Evolutionary conservation across 2,888 invertebrate species (phyloP), one percentile per base, ranked within the genome.

Genomic region (Listrodromus nycthemerus): DNA sequence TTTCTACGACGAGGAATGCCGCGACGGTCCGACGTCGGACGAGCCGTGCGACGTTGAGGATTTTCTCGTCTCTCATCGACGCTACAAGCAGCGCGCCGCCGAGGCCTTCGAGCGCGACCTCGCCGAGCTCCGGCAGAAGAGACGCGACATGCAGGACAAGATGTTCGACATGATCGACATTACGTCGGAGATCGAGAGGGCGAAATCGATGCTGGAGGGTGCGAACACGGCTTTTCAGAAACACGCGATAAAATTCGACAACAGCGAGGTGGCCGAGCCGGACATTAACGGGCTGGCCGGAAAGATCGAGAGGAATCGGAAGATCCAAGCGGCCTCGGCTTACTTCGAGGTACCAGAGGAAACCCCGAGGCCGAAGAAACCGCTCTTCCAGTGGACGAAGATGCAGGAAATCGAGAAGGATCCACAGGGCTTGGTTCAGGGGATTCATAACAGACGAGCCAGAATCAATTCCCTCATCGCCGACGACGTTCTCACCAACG

Each of bases 131-230:
- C 90, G 93, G 77, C 91, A 93, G 81, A 92, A 90, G 63, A 87
- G 93, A 77, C 89, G 92, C 71, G 93, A 93, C 78, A 90, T 93
- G 90, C 92, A 93, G 91, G 93, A 93, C 77, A 92, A 92, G 74
- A 89, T 93, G 74, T 93, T 93, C 83, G 93, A 93, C 71, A 91
- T 92, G 89, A 91, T 92, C n/a, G 92, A 93, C 79, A 86, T 93
- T 55, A 90, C 90, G 41, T 92, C 92, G 0, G 93, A 93, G 71
- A 93, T 93, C 16, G 90, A 91, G 66, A 91, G 90, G 65, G 93
- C 93, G 0, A 91, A 89, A 76, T 86, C 27, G 3, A 93, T 92
- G 1, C 77, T 93, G 58, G 91, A 90, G n/a, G 91, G 88, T 0
- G 93, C 93, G 0, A 93, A 90, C 19, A 74, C 77, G 0, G 89